These are phyloP conservation scores for Ectemnius cavifrons DNA, from an alignment of 2,888 invertebrate genomes.

Conservation along the genomic window DNA sequence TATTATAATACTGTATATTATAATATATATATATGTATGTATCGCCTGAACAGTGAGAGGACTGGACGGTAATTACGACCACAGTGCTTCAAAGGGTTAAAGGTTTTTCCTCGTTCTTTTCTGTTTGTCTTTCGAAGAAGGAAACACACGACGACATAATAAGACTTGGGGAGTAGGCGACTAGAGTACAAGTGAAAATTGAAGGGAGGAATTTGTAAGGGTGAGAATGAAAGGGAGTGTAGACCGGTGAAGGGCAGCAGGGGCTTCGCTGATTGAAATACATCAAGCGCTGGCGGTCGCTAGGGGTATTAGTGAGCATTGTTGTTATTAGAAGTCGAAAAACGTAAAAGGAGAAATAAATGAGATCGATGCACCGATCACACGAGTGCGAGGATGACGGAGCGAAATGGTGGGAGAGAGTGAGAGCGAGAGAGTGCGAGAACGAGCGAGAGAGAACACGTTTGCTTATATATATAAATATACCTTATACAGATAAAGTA, in stretches of 20 bases:
- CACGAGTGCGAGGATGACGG: slow-evolving; percentile 10
- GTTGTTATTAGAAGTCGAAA: slow-evolving; percentile 53
- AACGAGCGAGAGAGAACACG: slow-evolving; percentile 56
- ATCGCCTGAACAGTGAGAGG: slow-evolving; percentile 24
- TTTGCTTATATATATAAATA: slow-evolving; percentile 68
- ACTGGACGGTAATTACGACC: slow-evolving; percentile 4
- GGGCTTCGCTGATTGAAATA: slow-evolving; percentile 20
- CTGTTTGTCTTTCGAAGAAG: too few relatives aligned
- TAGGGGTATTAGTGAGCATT: slow-evolving; percentile 52
- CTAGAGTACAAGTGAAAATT: too few relatives aligned
- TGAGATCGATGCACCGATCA: not conserved
- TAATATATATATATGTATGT: slow-evolving; percentile 29
- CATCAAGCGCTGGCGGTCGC: slow-evolving; percentile 17
- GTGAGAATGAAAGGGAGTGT: slow-evolving; percentile 17
- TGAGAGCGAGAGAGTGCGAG: slow-evolving; percentile 34
- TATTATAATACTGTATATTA: slow-evolving; percentile 11
- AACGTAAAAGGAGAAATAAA: slow-evolving; percentile 35
- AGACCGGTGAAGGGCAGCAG: slow-evolving; percentile 13
- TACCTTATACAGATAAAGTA: slow-evolving; percentile 57
- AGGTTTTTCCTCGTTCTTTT: slow-evolving; percentile 46
- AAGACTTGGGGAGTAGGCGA: slow-evolving; percentile 9
- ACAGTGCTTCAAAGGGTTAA: slow-evolving; percentile 55
- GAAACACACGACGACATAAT: slow-evolving; percentile 16
- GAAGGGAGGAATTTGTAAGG: not conserved
- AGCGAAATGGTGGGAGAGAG: slow-evolving; percentile 31